Evolutionary conservation across 2,113 vertebrate species (phyloP), one percentile per base, ranked within the genome.

Genomic region (Recurvirostra avosetta): DNA sequence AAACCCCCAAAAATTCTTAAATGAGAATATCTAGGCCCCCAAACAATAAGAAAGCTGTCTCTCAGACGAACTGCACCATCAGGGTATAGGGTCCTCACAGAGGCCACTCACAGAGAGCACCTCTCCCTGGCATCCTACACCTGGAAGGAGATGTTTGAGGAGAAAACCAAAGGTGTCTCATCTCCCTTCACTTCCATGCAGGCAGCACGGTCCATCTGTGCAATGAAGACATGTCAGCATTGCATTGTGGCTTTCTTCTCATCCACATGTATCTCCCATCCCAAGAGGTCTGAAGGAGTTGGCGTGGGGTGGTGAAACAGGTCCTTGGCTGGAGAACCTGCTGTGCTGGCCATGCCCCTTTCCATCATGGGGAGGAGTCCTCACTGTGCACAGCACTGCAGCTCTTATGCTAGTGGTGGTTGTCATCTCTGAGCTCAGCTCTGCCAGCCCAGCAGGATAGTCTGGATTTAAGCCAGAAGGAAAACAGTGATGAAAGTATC

Each of bases 221-320:
- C 61, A 53, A 21, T 5, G 27, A 19, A 80, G 40, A 59, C 5
- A 5, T 21, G 8, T 36, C 45, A 74, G 50, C 36, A 13, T 11
- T 32, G 20, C 45, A 12, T 73, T 56, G 55, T 8, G 49, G 13
- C 34, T 86, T 43, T 61, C 40, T 43, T 41, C 27, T 75, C 17
- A 52, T 75, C 62, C 12, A 11, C 8, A 9, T 0, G 0, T 30
- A n/a, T 21, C 9, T 88, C 29, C 40, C 7, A 30, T 19, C 15
- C 47, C 32, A 45, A 77, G 17, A 94, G 23, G 30, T 58, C 40
- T 62, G 65, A 49, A 52, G 32, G 12, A 55, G 50, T 32, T 72
- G 62, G 30, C 2, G 2, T 20, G 41, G 83, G 34, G 15, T 2
- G 8, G 36, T 66, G 49, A 47, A 92, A n/a, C 4, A 25, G 25